Base-by-base conservation (phyloP, 1,140 invertebrate species). In the Cotesia vestalis region DNA sequence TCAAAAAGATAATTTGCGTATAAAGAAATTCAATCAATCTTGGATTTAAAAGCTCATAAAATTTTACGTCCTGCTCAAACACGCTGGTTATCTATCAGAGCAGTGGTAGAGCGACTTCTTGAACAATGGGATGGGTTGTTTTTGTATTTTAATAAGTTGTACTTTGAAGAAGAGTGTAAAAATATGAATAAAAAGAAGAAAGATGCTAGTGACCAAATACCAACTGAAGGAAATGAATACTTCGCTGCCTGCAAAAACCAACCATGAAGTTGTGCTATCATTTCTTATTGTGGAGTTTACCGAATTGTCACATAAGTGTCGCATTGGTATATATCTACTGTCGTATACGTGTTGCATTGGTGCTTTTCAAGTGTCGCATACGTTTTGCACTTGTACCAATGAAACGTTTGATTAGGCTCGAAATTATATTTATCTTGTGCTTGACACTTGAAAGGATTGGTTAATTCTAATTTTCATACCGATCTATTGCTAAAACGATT, bases 1-100 rank as follows among this genome's bases (percentile, higher is more conserved):
- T 59, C 71, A 62, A 86, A 86, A 76, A 40, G 82, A 52, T 76
- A 81, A 74, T 57, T 66, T 61, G 35, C 73, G 40, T 79, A 75
- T 52, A 35, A 72, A 59, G 52, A 80, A 73, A 72, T 77, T 59
- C 72, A 75, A 68, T 8, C 27, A n/a, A 66, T 77, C 36, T 63
- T 72, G 9, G 67, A 73, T 12, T 12, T 71, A 17, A 40, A 72
- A 59, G 52, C 62, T 1, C 76, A 77, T 53, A 75, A 75, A 67
- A 68, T 75, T 4, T 66, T 77, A 11, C 57, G 63, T 40, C 40
- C 71, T 59, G 66, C 73, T 35, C 73, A 71, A 61, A 74, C 75
- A 40, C 53, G 75, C 67, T 75, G 76, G 73, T 35, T 73, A 12
- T 72, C 73, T 20, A 36, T 68, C 11, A 17, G 46, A 53, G 71